Evolutionary conservation across 2,888 invertebrate genomes (phyloP).

Genomic region (Microplitis deprimator): DNA sequence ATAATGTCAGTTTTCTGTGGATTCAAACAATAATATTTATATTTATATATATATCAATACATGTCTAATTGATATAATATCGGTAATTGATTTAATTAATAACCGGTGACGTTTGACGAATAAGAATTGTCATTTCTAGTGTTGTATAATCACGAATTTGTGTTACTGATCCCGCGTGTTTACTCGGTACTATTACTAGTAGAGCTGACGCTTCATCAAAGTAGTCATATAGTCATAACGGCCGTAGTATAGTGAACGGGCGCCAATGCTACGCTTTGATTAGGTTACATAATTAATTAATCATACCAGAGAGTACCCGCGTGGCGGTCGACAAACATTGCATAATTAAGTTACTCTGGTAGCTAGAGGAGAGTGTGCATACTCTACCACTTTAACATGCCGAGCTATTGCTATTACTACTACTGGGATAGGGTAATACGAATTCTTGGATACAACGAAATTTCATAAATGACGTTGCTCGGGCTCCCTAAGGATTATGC

Average conservation of each 20-base stretch:
- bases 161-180: conserved; percentile 22
- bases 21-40: background rate
- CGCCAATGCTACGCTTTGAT: conserved; percentile 52
- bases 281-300: conserved; percentile 56
- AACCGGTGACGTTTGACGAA: background rate
- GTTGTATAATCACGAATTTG: conserved; percentile 23
- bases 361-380: conserved; percentile 33
- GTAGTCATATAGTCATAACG: background rate
- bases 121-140: conserved; percentile 2
- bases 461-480: conserved; percentile 15
- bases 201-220: conserved; percentile 4
- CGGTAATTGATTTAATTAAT: background rate
- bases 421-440: background rate
- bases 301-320: conserved; percentile 52
- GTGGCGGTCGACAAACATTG: conserved; percentile 56
- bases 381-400: conserved; percentile 25
- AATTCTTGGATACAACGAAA: conserved; percentile 7
- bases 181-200: conserved; percentile 16
- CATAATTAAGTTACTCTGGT: conserved; percentile 54
- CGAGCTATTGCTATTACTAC: background rate
- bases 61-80: too few species aligned
- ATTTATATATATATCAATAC: too few species aligned
- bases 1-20: background rate
- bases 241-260: conserved; percentile 31
- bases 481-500: conserved; percentile 1